A percentile compares a stretch with the other conserved stretches of the same genome.
phyloP scores from a whole-genome alignment of 2,888 invertebrate genomes.

The Andrena dorsata region DNA sequence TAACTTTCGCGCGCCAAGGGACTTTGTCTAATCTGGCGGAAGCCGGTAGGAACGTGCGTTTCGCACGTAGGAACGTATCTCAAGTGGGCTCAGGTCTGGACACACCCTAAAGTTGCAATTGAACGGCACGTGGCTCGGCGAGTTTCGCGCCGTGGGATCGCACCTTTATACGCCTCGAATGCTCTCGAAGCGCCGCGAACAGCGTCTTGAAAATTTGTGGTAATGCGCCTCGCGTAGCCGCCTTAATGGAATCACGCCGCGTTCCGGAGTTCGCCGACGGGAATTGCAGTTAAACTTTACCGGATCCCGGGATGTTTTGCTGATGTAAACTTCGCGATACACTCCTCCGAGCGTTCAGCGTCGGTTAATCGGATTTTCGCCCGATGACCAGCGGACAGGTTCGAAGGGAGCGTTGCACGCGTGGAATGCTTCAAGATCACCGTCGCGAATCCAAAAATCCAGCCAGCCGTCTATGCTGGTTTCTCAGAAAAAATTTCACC shows the following conservation, averaged over 20 bases:
- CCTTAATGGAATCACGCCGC: slow-evolving; percentile 65
- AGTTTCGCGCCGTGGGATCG: too few species aligned
- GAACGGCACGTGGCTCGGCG: too few species aligned
- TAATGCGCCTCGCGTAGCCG: slow-evolving; percentile 53
- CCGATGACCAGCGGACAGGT: slow-evolving; percentile 14
- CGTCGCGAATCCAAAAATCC: background rate
- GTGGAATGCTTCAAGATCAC: background rate
- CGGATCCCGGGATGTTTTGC: slow-evolving; percentile 33
- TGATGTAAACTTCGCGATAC: slow-evolving; percentile 35
- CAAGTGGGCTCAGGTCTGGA: too few species aligned
- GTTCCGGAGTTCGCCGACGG: slow-evolving; percentile 31
- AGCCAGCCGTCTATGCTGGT: background rate
- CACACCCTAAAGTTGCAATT: too few species aligned
- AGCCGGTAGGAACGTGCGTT: too few species aligned
- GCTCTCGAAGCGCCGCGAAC: slow-evolving; percentile 31
- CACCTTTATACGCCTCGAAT: slow-evolving; percentile 27
- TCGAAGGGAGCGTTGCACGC: background rate
- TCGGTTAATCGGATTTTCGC: slow-evolving; percentile 40
- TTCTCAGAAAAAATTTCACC: background rate
- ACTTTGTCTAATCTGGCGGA: too few species aligned
- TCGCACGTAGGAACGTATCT: too few species aligned
- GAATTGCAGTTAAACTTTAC: slow-evolving; percentile 54
- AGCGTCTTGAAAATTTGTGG: slow-evolving; percentile 64
- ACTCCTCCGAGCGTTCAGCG: slow-evolving; percentile 24
- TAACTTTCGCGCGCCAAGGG: too few species aligned